phyloP scores from a whole-genome alignment of 2,888 invertebrate species.

The Leptinotarsa juncta region DNA sequence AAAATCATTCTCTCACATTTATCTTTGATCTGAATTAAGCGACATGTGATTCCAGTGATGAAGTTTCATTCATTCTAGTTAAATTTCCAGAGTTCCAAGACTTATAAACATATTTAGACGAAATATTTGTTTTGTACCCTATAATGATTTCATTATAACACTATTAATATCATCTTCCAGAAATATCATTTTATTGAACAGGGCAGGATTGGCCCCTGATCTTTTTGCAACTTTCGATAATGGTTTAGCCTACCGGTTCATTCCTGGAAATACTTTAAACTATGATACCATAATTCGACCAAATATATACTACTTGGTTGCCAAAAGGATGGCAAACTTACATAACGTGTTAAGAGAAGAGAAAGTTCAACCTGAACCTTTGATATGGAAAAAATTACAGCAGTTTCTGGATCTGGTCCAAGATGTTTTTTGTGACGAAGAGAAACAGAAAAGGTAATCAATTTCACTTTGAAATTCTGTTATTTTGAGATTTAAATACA shows the following conservation, averaged over 20 bases:
- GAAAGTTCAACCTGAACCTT: slow-evolving; percentile 67
- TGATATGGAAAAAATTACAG: slow-evolving; percentile 82
- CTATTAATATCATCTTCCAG: slow-evolving; percentile 52
- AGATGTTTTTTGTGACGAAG: slow-evolving; percentile 72
- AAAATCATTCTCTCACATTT: no score
- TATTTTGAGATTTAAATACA: neutral
- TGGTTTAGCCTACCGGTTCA: slow-evolving; percentile 91
- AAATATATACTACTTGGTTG: slow-evolving; percentile 80
- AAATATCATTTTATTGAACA: slow-evolving; percentile 74
- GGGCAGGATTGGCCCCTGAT: slow-evolving; percentile 83
- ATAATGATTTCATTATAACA: neutral
- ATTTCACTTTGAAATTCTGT: neutral
- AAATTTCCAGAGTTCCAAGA: no score
- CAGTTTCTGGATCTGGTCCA: slow-evolving; percentile 82
- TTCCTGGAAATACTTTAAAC: slow-evolving; percentile 84
- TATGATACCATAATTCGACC: slow-evolving; percentile 73
- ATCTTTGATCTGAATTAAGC: no score
- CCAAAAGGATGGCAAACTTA: slow-evolving; percentile 85
- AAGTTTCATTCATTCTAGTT: no score
- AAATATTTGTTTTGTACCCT: slow-evolving; percentile 2
- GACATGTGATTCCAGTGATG: no score
- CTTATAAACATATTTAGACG: neutral
- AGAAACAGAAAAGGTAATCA: slow-evolving; percentile 30
- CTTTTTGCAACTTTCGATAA: slow-evolving; percentile 93
- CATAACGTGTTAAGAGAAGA: slow-evolving; percentile 71